Evolutionary conservation across 1,140 invertebrate genomes (phyloP), one percentile per base, ranked within the genome.

Genomic region (Aphaenogaster rudis): DNA sequence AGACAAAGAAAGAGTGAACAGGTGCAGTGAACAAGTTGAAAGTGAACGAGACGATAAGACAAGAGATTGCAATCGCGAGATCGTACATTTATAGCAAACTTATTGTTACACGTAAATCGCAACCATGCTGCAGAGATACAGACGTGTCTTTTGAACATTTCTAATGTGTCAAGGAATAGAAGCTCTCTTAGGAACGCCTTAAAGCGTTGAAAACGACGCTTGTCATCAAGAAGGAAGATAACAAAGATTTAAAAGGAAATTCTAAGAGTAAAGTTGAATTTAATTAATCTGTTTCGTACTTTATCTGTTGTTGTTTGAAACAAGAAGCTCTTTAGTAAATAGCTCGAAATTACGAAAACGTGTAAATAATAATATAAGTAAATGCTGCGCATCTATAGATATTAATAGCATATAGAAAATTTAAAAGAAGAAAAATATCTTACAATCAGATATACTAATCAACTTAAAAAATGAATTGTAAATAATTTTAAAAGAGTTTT

Each of bases 161-260:
- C 39, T 59, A 57, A 33, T 45, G 9, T 45, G 7, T 45, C 8
- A 76, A 57, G 13, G 21, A 76, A 59, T 61, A 59, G 13, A 57
- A 61, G n/a, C 21, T 45, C 8, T 45, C 9, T 66, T 28, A 28
- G 28, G 28, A 28, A n/a, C n/a, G 28, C 28, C 13, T 28, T 81
- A 39, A 57, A 54, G 21, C 33, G 39, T 21, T 69, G 17, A 54
- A 17, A 69, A 42, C 33, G 7, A 39, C 21, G n/a, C n/a, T 69
- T 11, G 3, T 52, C 33, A 33, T 33, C 2, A 33, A n/a, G 3
- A 54, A 69, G 5, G 5, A 36, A 71, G 21, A 33, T 28, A 45
- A 71, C 45, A 80, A 48, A 17, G n/a, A 81, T 57, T 57, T 71
- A 45, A 52, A 39, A 57, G 13, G 15, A 57, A 71, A 81, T 36